A percentile compares a stretch with the other conserved stretches of the same genome.
phyloP scores from a whole-genome alignment of 2,113 vertebrate genomes.

The Mirounga angustirostris region DNA sequence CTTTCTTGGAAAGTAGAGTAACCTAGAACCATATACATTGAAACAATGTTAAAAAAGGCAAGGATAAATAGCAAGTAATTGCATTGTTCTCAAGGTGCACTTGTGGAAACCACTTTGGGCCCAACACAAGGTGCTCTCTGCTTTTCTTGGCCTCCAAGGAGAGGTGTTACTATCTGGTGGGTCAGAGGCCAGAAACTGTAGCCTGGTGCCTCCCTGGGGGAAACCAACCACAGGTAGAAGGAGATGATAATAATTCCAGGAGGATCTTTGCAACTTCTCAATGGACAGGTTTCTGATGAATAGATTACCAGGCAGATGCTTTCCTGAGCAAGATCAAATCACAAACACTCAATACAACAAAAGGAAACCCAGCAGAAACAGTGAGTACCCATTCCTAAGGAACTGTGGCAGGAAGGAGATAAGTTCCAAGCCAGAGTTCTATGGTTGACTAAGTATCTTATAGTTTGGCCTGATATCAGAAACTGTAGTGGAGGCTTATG shows the following conservation, averaged over 20 bases:
- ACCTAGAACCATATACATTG: background rate
- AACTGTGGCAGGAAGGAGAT: background rate
- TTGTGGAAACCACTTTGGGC: background rate
- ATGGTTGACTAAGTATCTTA: background rate
- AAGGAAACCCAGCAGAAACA: background rate
- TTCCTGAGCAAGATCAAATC: background rate
- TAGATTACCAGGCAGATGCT: background rate
- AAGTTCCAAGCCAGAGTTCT: background rate
- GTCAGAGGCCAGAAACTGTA: background rate
- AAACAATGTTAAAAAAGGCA: background rate
- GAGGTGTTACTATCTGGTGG: background rate
- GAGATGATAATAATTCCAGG: background rate
- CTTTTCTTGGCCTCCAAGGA: background rate
- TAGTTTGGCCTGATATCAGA: background rate
- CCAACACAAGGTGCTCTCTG: background rate
- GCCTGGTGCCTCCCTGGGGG: background rate
- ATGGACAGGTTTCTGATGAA: background rate
- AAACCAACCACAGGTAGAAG: background rate
- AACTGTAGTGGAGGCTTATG: background rate
- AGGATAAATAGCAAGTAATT: background rate
- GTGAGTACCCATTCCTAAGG: background rate
- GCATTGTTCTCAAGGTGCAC: background rate
- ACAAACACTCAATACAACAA: slow-evolving; percentile 4
- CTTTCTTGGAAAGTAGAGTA: background rate
- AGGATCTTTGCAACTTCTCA: background rate